phyloP scores from a whole-genome alignment of 2,797 vertebrate genomes.

The Furcifer pardalis region DNA sequence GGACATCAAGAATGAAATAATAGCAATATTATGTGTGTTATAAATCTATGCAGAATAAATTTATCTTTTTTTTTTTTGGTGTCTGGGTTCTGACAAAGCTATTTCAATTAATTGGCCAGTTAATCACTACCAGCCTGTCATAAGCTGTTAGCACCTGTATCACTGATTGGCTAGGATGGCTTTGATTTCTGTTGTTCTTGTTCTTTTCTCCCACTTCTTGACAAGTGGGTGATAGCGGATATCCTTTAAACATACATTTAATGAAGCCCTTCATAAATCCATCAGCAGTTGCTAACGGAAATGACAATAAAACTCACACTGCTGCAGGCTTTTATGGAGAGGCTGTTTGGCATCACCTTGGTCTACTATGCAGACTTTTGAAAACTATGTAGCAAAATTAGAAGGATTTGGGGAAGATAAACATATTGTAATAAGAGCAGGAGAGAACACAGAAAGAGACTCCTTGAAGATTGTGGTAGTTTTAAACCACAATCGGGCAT shows the following conservation, averaged over 20 bases:
- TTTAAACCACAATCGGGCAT: too few species aligned
- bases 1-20: not conserved
- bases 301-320: conserved; percentile 64
- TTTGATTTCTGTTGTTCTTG: conserved; percentile 56
- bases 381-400: conserved; percentile 41
- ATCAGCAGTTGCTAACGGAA: conserved; percentile 70
- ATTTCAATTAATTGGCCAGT: conserved; percentile 56
- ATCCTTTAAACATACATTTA: conserved; percentile 76
- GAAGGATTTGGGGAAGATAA: not conserved
- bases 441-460: not conserved
- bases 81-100: conserved; percentile 51
- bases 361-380: conserved; percentile 37
- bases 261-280: conserved; percentile 74
- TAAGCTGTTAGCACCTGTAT: conserved; percentile 72
- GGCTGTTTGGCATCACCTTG: conserved; percentile 53
- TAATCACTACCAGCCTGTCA: conserved; percentile 62
- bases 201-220: conserved; percentile 29
- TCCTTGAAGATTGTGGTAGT: too few species aligned
- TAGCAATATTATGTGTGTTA: not conserved
- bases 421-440: too few species aligned
- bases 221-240: conserved; percentile 71
- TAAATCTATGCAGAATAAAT: conserved; percentile 35
- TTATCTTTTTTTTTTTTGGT: conserved; percentile 50
- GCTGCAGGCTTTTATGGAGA: conserved; percentile 38
- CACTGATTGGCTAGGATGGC: conserved; percentile 51